Conservation (phyloP, 2,113 vertebrate species). For the Microcebus ravelobensis region DNA sequence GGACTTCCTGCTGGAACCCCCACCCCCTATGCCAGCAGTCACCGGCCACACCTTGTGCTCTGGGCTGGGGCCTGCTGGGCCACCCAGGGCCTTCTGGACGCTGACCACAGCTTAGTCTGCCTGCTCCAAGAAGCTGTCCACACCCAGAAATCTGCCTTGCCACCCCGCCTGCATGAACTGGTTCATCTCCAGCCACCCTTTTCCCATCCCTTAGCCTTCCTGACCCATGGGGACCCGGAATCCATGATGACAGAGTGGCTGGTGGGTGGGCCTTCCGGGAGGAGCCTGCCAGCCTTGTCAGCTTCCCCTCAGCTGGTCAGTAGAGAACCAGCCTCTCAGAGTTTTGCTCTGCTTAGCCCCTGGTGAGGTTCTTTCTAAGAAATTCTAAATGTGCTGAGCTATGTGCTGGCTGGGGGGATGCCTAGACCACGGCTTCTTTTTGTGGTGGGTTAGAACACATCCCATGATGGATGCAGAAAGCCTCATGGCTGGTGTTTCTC, state of each 20-base stretch:
- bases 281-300: not conserved
- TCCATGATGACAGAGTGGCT: not conserved
- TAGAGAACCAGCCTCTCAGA: not conserved
- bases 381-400: not conserved
- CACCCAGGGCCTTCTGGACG: not conserved
- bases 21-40: fast-evolving
- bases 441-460: not conserved
- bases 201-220: not conserved
- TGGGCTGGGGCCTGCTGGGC: not conserved
- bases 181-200: not conserved
- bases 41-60: not conserved
- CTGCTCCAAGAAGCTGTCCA: slow-evolving; percentile 35
- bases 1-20: not conserved
- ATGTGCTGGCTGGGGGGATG: too few relatives aligned
- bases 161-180: not conserved
- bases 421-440: not conserved
- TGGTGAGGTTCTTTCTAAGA: not conserved
- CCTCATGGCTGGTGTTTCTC: not conserved
- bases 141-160: not conserved
- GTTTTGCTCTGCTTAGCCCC: not conserved
- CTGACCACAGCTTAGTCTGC: not conserved
- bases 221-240: not conserved
- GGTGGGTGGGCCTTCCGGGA: not conserved
- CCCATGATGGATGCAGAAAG: not conserved
- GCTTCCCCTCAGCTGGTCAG: not conserved